Conservation (phyloP, 2,113 vertebrate genomes). For the Xiphophorus hellerii region DNA sequence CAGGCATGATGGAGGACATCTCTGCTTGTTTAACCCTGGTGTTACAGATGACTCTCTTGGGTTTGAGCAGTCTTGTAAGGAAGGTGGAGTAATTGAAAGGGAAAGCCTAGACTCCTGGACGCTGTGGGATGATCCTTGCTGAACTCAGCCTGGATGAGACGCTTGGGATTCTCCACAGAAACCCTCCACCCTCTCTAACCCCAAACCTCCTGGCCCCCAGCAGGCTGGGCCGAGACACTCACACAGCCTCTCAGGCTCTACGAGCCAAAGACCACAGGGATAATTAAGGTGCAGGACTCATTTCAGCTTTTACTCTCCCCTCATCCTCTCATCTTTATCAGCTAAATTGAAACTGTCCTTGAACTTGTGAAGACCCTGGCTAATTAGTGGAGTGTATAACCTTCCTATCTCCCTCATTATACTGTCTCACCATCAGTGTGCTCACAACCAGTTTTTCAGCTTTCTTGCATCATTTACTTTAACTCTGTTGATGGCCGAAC, state of each 20-base stretch:
- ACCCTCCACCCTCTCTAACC: conserved; percentile 24
- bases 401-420: conserved; percentile 73
- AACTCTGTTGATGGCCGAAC: background rate
- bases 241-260: conserved; percentile 21
- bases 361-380: conserved; percentile 70
- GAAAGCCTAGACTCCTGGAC: conserved; percentile 49
- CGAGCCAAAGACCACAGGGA: conserved; percentile 43
- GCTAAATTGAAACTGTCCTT: conserved; percentile 77
- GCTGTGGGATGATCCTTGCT: conserved; percentile 34
- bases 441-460: conserved; percentile 29
- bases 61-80: conserved; percentile 13
- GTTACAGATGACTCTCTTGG: conserved; percentile 26
- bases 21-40: conserved; percentile 38
- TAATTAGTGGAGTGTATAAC: conserved; percentile 72
- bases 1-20: conserved; percentile 7
- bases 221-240: conserved; percentile 3
- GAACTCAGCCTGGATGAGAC: conserved; percentile 53
- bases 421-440: conserved; percentile 38
- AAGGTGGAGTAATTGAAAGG: conserved; percentile 64
- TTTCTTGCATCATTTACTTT: conserved; percentile 10
- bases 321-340: conserved; percentile 72
- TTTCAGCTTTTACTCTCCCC: conserved; percentile 21
- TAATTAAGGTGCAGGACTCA: conserved; percentile 70
- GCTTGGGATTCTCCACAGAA: conserved; percentile 27
- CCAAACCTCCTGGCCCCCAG: background rate